Evolutionary conservation across 2,113 vertebrate genomes (phyloP), one percentile per base, ranked within the genome.

Genomic region (Tragelaphus scriptus): DNA sequence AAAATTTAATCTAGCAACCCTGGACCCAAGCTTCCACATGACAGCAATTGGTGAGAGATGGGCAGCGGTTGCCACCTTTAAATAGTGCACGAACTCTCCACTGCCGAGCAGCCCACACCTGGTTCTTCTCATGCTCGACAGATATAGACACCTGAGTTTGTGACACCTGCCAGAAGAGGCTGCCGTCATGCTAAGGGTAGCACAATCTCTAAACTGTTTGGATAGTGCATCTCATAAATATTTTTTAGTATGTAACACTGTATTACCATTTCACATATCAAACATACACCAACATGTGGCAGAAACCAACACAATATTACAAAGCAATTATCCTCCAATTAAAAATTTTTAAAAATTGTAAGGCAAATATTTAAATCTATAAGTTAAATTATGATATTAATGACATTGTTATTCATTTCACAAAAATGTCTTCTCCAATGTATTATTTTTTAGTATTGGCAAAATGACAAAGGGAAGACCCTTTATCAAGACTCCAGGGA

Each of bases 61-160:
- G 84, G 3, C 9, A 6, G 25, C 0, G 3, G 26, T 26, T 80
- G 55, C 15, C 7, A 1, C 47, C n/a, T 63, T 80, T 59, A 75
- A 65, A 32, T 0, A 17, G 25, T 12, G 1, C 44, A 7, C 0
- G 1, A 17, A 23, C 1, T 56, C 56, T 44, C 51, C 2, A 23
- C 0, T 7, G 12, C 17, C 47, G 40, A 86, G 32, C 40, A 51
- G 51, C 3, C 59, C 80, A 7, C 6, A 16, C 3, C 15, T 30
- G 63, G 17, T 14, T 75, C 30, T 80, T 30, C 14, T 87, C 59
- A 53, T 1, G 0, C 11, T 17, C 11, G 7, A 26, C 36, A 90
- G 36, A 14, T 58, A 7, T 8, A 84, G 40, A 82, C 26, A 68
- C n/a, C 51, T 65, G 40, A 90, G 26, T 49, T 30, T 23, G n/a